Evolutionary conservation across 1,140 invertebrate species (phyloP).

Genomic region (Leguminivora glycinivorella): DNA sequence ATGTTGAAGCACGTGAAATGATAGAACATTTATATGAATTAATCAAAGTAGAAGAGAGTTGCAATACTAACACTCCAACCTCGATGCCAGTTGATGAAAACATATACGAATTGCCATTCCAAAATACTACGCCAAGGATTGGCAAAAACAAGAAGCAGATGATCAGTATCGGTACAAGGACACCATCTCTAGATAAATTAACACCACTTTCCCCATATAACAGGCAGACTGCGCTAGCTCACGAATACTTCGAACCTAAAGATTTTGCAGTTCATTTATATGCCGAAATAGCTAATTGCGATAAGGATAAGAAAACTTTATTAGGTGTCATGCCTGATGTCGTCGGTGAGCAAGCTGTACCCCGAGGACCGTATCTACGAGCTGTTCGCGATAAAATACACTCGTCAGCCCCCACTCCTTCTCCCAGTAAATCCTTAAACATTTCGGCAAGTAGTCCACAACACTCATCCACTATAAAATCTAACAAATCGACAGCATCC

Average conservation of each 20-base stretch:
- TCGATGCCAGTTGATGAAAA: conserved; percentile 79
- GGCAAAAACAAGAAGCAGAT: conserved; percentile 71
- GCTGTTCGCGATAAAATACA: conserved; percentile 64
- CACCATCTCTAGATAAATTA: conserved; percentile 82
- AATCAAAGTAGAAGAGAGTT: conserved; percentile 86
- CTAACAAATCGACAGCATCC: conserved; percentile 68
- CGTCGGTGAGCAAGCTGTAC: conserved; percentile 57
- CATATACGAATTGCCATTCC: conserved; percentile 82
- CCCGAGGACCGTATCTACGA: conserved; percentile 68
- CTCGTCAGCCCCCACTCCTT: conserved; percentile 37
- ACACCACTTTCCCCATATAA: conserved; percentile 75
- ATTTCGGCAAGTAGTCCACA: conserved; percentile 38
- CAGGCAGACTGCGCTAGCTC: conserved; percentile 80
- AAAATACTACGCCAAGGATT: conserved; percentile 67
- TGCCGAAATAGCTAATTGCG: conserved; percentile 82
- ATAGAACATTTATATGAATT: conserved; percentile 89
- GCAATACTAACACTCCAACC: conserved; percentile 79
- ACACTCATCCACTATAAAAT: conserved; percentile 44
- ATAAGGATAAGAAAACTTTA: conserved; percentile 61
- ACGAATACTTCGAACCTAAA: conserved; percentile 86
- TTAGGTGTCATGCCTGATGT: conserved; percentile 68
- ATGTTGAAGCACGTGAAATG: conserved; percentile 86
- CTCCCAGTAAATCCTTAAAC: conserved; percentile 37
- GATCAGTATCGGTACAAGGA: conserved; percentile 81
- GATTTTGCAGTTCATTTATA: conserved; percentile 85